Percentiles rank a stretch among this genome's conserved stretches.
Conservation (phyloP, 2,888 invertebrate genomes). For the Pemphredon lugubris region DNA sequence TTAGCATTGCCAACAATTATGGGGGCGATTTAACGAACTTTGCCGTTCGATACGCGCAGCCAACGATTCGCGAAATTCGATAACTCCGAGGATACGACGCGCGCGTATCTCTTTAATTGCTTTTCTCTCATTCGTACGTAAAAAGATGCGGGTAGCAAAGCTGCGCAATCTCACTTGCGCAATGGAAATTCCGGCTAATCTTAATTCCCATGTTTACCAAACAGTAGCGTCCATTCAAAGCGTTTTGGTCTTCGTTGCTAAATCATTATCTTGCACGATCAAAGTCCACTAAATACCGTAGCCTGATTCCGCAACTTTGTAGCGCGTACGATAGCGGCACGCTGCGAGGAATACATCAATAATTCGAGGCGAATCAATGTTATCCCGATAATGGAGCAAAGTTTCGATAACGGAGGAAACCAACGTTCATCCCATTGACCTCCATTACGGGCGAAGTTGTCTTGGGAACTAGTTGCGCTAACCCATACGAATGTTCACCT, state of each 20-base stretch:
- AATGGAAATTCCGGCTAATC: conserved; percentile 24
- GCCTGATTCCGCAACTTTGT: neutral
- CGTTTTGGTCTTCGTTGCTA: conserved; percentile 3
- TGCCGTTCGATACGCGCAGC: conserved; percentile 65
- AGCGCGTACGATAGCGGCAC: neutral
- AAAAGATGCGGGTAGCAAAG: conserved; percentile 19
- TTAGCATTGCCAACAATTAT: conserved; percentile 52
- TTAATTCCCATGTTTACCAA: neutral
- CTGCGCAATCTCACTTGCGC: neutral
- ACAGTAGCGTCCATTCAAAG: conserved; percentile 1
- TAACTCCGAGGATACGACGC: conserved; percentile 8
- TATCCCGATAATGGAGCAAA: neutral
- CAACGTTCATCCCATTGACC: neutral
- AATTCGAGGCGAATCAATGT: neutral
- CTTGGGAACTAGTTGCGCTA: neutral
- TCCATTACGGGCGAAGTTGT: neutral
- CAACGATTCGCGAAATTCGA: conserved; percentile 63
- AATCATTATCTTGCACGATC: neutral
- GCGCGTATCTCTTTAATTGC: neutral
- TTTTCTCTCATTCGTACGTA: neutral
- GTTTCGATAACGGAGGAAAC: conserved; percentile 1
- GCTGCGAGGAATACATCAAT: neutral
- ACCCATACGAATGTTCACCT: too few species aligned
- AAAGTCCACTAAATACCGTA: conserved; percentile 1
- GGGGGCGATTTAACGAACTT: conserved; percentile 61